Conservation (phyloP, 1,140 invertebrate genomes). For the Meloidogyne hapla region DNA sequence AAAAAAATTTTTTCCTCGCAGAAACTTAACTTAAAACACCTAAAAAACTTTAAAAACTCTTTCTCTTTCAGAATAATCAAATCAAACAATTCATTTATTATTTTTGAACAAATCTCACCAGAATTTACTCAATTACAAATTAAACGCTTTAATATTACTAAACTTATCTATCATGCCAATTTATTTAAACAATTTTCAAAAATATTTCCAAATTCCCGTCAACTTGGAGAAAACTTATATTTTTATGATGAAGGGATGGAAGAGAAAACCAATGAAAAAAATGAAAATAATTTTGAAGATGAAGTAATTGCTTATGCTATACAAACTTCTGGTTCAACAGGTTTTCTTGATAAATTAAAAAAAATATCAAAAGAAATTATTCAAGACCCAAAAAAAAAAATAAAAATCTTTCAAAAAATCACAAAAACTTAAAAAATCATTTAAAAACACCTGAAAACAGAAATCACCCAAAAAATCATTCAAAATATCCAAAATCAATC, state of each 20-base stretch:
- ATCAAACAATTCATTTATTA: conserved; percentile 23
- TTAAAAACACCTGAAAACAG: no score
- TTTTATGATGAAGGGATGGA: not conserved
- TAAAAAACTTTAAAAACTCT: no score
- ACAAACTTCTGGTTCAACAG: conserved; percentile 37
- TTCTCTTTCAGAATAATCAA: conserved; percentile 7
- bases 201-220: not conserved
- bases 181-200: not conserved
- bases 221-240: not conserved
- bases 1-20: no score
- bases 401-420: no score
- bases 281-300: not conserved
- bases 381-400: no score
- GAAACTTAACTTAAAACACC: no score
- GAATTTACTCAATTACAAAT: not conserved
- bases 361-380: no score
- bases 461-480: no score
- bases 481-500: no score
- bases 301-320: conserved; percentile 28
- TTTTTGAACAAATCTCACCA: conserved; percentile 2
- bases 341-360: no score
- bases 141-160: not conserved
- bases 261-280: not conserved
- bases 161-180: not conserved
- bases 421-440: no score